Conservation (phyloP, 2,888 invertebrate species). For the Amiota communis region DNA sequence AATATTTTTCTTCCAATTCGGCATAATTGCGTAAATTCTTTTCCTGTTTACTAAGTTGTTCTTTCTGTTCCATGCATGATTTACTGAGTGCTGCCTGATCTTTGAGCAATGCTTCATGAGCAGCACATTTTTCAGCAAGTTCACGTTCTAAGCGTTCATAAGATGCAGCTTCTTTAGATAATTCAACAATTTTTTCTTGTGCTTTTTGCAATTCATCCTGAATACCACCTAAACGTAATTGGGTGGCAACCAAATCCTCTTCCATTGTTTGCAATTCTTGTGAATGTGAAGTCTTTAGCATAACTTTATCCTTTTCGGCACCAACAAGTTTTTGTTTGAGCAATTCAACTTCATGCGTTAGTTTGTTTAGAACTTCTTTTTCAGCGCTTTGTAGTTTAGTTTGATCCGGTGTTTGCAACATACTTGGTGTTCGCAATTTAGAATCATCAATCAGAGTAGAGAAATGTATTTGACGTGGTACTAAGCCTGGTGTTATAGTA, state of each 20-base stretch:
- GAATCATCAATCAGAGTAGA: slow-evolving; percentile 73
- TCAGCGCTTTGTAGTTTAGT: slow-evolving; percentile 63
- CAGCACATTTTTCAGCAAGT: not conserved
- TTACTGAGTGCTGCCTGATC: slow-evolving; percentile 57
- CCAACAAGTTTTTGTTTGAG: slow-evolving; percentile 71
- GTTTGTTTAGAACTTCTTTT: slow-evolving; percentile 47
- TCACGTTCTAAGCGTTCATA: not conserved
- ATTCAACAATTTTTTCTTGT: slow-evolving; percentile 50
- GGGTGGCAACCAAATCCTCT: slow-evolving; percentile 52
- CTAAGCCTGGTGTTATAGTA: slow-evolving; percentile 58
- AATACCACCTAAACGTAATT: slow-evolving; percentile 49
- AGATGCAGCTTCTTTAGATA: slow-evolving; percentile 43
- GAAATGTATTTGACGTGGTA: slow-evolving; percentile 73
- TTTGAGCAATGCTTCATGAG: slow-evolving; percentile 38
- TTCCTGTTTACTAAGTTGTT: slow-evolving; percentile 62
- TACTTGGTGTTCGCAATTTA: slow-evolving; percentile 59
- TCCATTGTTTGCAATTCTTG: slow-evolving; percentile 46
- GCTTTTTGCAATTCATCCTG: slow-evolving; percentile 56
- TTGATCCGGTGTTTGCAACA: slow-evolving; percentile 62
- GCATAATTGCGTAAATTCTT: slow-evolving; percentile 61
- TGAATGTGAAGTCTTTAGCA: slow-evolving; percentile 42
- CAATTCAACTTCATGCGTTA: slow-evolving; percentile 71
- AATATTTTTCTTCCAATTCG: slow-evolving; percentile 61
- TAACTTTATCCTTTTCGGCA: slow-evolving; percentile 41
- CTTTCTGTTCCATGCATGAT: slow-evolving; percentile 65